Percentiles rank a stretch among this genome's conserved stretches.
phyloP scores from a whole-genome alignment of 2,113 vertebrate genomes.

The Anser cygnoides region DNA sequence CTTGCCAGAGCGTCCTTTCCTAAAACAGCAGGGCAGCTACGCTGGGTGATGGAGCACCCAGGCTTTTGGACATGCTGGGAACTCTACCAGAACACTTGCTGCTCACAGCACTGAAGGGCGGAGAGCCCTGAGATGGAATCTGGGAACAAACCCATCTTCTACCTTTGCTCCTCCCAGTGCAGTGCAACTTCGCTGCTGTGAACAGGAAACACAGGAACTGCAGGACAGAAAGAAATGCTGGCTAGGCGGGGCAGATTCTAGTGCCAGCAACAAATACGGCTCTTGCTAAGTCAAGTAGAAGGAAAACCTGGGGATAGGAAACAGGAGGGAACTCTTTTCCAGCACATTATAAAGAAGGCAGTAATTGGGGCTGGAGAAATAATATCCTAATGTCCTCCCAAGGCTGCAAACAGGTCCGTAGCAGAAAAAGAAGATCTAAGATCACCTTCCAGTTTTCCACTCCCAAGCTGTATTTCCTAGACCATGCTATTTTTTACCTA shows the following conservation, averaged over 20 bases:
- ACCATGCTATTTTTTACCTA: neutral
- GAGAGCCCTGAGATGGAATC: neutral
- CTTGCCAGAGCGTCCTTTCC: neutral
- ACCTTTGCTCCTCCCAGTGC: neutral
- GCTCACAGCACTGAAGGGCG: neutral
- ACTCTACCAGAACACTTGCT: neutral
- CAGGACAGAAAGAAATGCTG: neutral
- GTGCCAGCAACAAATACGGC: neutral
- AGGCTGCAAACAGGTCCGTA: neutral
- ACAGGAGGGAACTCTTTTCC: conserved; percentile 2
- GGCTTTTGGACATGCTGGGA: neutral
- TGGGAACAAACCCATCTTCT: neutral
- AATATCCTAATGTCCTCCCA: neutral
- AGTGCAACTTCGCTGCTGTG: neutral
- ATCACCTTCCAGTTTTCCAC: neutral
- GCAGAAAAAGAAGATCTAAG: neutral
- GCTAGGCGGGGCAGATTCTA: neutral
- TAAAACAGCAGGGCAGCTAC: neutral
- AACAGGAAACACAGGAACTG: neutral
- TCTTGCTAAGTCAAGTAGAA: neutral
- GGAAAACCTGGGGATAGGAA: neutral
- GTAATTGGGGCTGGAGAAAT: conserved; percentile 1
- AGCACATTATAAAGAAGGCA: neutral
- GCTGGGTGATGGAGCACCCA: neutral
- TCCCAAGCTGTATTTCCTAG: neutral